These are phyloP conservation scores for Oryzias curvinotus DNA, from an alignment of 2,113 vertebrate species.

Conservation along the genomic window DNA sequence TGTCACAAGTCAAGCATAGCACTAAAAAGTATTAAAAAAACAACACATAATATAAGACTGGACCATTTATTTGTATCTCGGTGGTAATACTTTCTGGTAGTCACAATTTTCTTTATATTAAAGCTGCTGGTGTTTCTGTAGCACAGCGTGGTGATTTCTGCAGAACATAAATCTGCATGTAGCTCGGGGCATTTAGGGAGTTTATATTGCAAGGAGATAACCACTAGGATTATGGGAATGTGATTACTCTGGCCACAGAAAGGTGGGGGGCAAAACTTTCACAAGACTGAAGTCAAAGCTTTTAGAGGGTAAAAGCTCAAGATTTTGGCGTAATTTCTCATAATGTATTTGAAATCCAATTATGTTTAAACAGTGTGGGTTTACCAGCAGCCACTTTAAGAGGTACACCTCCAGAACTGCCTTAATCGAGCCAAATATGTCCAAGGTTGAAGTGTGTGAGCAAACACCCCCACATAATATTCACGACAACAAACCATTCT, in stretches of 20 bases:
- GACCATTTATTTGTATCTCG: background rate
- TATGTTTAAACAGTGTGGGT: too few relatives aligned
- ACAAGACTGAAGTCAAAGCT: conserved; percentile 48
- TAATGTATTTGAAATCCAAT: too few relatives aligned
- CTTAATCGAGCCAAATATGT: too few relatives aligned
- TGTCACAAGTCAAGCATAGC: too few relatives aligned
- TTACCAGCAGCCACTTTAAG: too few relatives aligned
- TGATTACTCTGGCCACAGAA: conserved; percentile 8
- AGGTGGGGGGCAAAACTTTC: conserved; percentile 34
- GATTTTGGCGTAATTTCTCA: too few relatives aligned
- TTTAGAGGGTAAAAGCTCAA: background rate
- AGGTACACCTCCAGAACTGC: too few relatives aligned
- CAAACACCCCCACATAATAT: too few relatives aligned
- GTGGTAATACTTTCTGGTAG: background rate
- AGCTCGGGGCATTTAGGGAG: conserved; percentile 16
- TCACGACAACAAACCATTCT: too few relatives aligned
- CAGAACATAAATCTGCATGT: conserved; percentile 14
- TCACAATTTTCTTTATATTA: background rate
- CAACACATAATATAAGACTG: background rate
- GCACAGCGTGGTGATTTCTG: background rate
- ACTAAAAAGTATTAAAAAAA: background rate
- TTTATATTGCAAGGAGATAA: conserved; percentile 12
- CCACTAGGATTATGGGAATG: conserved; percentile 7
- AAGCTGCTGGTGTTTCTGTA: conserved; percentile 17
- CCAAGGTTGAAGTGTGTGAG: too few relatives aligned